These are phyloP conservation scores for Caenorhabditis sp. DNA, from an alignment of 2,888 invertebrate genomes.

Conservation along the genomic window DNA sequence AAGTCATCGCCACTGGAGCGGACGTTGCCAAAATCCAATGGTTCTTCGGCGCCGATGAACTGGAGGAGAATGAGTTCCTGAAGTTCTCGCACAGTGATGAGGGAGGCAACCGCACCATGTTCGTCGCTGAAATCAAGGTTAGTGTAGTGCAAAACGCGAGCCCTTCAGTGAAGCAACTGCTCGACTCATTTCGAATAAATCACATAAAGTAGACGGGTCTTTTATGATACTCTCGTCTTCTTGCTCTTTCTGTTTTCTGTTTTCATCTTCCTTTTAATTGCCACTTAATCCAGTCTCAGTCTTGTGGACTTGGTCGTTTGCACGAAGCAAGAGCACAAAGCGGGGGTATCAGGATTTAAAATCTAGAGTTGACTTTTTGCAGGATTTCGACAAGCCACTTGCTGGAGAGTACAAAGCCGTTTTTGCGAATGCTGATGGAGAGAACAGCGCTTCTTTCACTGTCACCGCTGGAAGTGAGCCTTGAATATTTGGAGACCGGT, in stretches of 20 bases:
- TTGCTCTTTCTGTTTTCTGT: conserved; percentile 34
- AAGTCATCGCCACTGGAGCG: conserved; percentile 78
- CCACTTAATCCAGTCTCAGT: not conserved
- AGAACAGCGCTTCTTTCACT: conserved; percentile 81
- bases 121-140: conserved; percentile 81
- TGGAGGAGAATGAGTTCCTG: conserved; percentile 77
- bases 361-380: conserved; percentile 12
- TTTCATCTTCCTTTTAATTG: conserved; percentile 48
- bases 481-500: too few relatives aligned
- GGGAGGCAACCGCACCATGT: conserved; percentile 79
- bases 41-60: conserved; percentile 79
- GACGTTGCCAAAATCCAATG: conserved; percentile 80
- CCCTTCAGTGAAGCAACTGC: conserved; percentile 16
- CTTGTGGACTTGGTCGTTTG: not conserved
- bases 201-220: conserved; percentile 52
- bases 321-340: not conserved
- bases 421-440: conserved; percentile 78
- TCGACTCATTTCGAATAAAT: conserved; percentile 34
- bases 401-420: conserved; percentile 82
- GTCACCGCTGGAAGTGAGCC: conserved; percentile 82
- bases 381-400: conserved; percentile 83
- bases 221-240: conserved; percentile 33
- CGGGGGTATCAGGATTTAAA: not conserved
- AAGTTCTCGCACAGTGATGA: conserved; percentile 78
- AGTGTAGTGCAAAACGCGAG: too few relatives aligned